phyloP scores from a whole-genome alignment of 2,113 vertebrate genomes.

The Falco punctatus region DNA sequence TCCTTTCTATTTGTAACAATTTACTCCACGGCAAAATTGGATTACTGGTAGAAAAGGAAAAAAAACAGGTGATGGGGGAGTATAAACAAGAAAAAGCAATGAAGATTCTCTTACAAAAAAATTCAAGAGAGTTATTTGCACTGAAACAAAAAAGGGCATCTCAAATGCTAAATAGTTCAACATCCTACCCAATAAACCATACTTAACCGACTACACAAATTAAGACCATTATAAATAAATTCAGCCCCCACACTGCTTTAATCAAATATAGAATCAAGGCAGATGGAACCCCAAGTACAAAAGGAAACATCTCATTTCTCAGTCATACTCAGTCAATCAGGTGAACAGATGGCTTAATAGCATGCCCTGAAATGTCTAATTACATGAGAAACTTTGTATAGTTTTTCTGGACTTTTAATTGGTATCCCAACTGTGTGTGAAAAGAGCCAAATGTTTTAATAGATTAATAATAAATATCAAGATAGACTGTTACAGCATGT shows the following conservation, averaged over 20 bases:
- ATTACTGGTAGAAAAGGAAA: background rate
- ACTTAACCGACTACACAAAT: background rate
- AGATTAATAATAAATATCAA: conserved; percentile 50
- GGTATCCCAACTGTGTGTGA: conserved; percentile 18
- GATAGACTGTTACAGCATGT: background rate
- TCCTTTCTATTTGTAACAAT: background rate
- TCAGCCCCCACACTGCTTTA: background rate
- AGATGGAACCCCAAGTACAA: conserved; percentile 7
- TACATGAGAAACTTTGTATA: conserved; percentile 2
- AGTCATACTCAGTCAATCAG: background rate
- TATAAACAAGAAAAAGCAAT: background rate
- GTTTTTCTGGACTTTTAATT: conserved; percentile 49
- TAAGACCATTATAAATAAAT: background rate
- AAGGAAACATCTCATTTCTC: background rate
- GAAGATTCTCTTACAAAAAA: background rate
- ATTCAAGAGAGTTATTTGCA: background rate
- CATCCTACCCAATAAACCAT: background rate
- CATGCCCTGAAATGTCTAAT: conserved; percentile 19
- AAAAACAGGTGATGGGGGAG: background rate
- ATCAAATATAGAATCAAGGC: conserved; percentile 24
- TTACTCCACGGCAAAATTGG: background rate
- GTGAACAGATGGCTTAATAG: conserved; percentile 60
- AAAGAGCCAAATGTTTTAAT: conserved; percentile 24
- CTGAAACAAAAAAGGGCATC: background rate
- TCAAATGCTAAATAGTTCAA: background rate